These are phyloP conservation scores for Phyllostomus hastatus DNA, from an alignment of 2,113 vertebrate genomes.

Conservation along the genomic window DNA sequence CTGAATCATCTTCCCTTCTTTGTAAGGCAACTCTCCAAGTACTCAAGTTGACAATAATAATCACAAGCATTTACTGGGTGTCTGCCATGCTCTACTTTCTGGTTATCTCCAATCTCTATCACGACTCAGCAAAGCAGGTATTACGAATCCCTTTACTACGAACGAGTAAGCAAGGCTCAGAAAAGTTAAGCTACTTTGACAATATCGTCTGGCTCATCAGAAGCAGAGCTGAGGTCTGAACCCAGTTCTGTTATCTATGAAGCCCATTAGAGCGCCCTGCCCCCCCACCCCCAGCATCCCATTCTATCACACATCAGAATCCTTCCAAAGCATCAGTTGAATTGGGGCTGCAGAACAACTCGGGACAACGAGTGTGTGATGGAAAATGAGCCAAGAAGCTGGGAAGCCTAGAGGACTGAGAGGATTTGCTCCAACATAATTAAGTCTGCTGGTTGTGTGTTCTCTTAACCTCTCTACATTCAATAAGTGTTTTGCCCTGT, in stretches of 20 bases:
- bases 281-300: not conserved
- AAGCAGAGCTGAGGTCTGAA: not conserved
- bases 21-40: not conserved
- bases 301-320: not conserved
- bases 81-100: not conserved
- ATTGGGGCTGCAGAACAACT: not conserved
- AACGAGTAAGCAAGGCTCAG: not conserved
- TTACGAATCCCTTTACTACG: not conserved
- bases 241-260: not conserved
- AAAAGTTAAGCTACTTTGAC: not conserved
- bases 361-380: not conserved
- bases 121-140: too few relatives aligned
- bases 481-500: conserved; percentile 25
- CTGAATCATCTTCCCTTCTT: not conserved
- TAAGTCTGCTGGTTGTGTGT: not conserved
- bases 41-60: not conserved
- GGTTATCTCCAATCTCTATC: not conserved
- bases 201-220: not conserved
- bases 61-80: not conserved
- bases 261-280: not conserved
- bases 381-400: not conserved
- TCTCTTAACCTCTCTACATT: conserved; percentile 16
- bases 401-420: not conserved
- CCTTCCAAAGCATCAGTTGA: not conserved
- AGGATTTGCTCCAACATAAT: conserved; percentile 29